phyloP scores from a whole-genome alignment of 2,797 vertebrate genomes.

The Aphelocoma californica region DNA sequence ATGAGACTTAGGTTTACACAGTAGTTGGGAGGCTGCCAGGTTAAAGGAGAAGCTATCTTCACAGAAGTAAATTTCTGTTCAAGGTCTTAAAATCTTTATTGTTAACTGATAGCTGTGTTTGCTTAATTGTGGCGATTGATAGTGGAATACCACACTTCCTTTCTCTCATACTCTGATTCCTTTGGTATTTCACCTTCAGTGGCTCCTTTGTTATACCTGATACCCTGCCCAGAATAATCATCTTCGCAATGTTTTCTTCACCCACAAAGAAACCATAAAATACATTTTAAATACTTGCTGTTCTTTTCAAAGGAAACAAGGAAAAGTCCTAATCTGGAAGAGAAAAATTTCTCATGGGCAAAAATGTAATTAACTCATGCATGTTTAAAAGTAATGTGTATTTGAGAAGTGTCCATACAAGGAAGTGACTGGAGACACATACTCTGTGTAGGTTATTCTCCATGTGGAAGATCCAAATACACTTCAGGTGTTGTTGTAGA shows the following conservation, averaged over 20 bases:
- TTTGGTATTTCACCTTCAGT: neutral
- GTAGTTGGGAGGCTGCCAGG: slow-evolving; percentile 28
- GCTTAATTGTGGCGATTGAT: neutral
- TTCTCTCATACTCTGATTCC: neutral
- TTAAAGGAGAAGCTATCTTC: slow-evolving; percentile 9
- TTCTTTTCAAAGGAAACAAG: neutral
- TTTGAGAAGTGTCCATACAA: neutral
- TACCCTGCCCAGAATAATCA: neutral
- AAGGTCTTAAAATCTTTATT: slow-evolving; percentile 3
- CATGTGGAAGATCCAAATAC: neutral
- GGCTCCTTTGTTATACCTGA: neutral
- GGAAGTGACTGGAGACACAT: neutral
- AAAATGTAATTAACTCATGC: neutral
- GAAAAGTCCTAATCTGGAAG: neutral
- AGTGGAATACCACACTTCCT: neutral
- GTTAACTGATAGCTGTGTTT: neutral
- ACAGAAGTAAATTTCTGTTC: slow-evolving; percentile 17
- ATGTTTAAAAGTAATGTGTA: neutral
- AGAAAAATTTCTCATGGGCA: neutral
- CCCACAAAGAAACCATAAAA: neutral
- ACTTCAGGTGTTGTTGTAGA: neutral
- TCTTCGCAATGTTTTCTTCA: neutral
- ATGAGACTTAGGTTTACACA: slow-evolving; percentile 35
- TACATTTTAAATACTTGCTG: neutral
- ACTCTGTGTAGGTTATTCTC: neutral